Percentiles rank a stretch among this genome's conserved stretches.
Conservation (phyloP, 2,113 vertebrate genomes). For the Antechinus stuartii region DNA sequence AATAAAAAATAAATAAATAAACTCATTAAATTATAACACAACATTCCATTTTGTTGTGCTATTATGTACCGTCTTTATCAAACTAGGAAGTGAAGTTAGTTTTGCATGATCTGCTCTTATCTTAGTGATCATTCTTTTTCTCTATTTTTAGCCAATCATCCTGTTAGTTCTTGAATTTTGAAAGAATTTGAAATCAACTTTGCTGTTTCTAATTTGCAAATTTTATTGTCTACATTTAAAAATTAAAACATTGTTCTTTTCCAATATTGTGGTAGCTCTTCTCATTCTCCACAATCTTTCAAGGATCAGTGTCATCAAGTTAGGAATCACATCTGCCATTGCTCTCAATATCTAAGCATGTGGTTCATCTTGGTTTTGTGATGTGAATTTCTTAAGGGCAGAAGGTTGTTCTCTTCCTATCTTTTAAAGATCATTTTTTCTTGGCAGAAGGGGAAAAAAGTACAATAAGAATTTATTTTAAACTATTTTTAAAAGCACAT, state of each 20-base stretch:
- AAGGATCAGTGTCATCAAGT: neutral
- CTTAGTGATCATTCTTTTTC: neutral
- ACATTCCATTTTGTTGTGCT: neutral
- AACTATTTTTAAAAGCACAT: neutral
- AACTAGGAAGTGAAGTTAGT: neutral
- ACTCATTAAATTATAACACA: neutral
- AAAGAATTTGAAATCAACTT: neutral
- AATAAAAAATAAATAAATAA: no score
- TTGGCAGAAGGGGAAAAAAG: neutral
- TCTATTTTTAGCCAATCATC: neutral
- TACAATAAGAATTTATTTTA: neutral
- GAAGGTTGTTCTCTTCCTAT: neutral
- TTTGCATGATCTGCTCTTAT: neutral
- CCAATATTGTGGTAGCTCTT: neutral
- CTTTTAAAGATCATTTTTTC: neutral
- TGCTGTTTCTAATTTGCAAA: neutral
- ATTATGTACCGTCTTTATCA: neutral
- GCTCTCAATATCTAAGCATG: neutral
- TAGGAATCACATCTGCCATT: neutral
- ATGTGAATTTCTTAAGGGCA: neutral
- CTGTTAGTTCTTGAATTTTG: neutral
- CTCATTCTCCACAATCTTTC: neutral
- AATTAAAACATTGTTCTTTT: neutral
- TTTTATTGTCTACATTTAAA: neutral
- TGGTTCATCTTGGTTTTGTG: neutral